Evolutionary conservation across 2,888 invertebrate species (phyloP), one percentile per base, ranked within the genome.

Genomic region (Folsomia manolachei): DNA sequence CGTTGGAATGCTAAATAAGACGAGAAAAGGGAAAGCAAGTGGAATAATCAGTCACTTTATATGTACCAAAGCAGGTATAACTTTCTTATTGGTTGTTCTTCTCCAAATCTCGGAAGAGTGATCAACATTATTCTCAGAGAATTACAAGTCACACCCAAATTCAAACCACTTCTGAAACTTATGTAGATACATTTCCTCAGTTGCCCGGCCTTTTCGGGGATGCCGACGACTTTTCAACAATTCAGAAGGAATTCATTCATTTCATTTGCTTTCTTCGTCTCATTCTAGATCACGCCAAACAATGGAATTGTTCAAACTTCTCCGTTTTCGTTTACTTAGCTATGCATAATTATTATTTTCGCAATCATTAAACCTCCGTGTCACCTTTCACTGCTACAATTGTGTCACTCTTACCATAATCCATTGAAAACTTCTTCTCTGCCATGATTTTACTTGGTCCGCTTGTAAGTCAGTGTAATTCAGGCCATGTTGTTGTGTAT

Each of bases 61-160:
- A 76, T 76, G 76, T 74, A 76, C 74, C 71, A 19, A 72, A 71
- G 71, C 69, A 53, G 19, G 56, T 26, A 26, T 62, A 68, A 70
- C 51, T 62, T 70, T 70, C 70, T 68, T 65, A 75, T 66, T 72
- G 65, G 64, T 60, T 51, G 52, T 65, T 67, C 68, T 39, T 66
- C 68, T 64, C 72, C 75, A 75, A 77, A 77, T 77, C 77, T 75
- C 77, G 72, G 69, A 74, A 77, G 77, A 73, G 77, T 75, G 75
- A 77, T 77, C 77, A 77, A 75, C 77, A 73, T 77, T 77, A 75
- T 77, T 75, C 75, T 75, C 73, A 52, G 65, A 71, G 73, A 77
- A 75, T 75, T 77, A 75, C 71, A 74, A 76, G 76, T 76, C 76
- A 75, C 75, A 71, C 71, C 71, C 66, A 69, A 66, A 66, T 66